Conservation (phyloP, 53 echinoderm and acorn worm genomes). For the Luidia sarsii region DNA sequence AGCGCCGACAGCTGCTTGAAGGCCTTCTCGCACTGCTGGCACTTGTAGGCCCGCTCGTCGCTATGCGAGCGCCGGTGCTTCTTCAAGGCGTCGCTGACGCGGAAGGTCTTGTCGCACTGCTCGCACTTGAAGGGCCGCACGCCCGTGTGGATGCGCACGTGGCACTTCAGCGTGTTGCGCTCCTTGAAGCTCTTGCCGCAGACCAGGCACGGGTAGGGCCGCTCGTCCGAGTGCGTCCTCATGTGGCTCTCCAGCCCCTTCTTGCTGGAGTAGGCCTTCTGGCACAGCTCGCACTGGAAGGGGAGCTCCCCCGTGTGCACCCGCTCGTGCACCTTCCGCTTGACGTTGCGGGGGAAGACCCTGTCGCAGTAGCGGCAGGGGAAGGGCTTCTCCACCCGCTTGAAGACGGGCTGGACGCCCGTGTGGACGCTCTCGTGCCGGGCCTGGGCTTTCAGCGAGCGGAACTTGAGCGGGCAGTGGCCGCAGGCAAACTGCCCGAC, state of each 20-base stretch:
- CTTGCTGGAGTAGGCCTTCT: conserved; percentile 44
- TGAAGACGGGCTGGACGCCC: conserved; percentile 36
- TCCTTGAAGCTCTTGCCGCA: conserved; percentile 51
- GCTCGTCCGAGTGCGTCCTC: conserved; percentile 47
- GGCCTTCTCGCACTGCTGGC: conserved; percentile 72
- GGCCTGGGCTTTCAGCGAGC: conserved; percentile 21
- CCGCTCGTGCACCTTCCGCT: conserved; percentile 36
- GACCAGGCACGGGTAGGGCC: conserved; percentile 26
- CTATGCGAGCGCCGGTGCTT: conserved; percentile 72
- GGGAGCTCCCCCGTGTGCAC: conserved; percentile 49
- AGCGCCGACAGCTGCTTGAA: conserved; percentile 56
- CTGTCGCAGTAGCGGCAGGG: conserved; percentile 36
- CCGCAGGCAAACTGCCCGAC: conserved; percentile 23
- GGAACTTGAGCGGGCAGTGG: conserved; percentile 39
- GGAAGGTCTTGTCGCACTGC: conserved; percentile 68
- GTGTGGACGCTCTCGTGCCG: conserved; percentile 43
- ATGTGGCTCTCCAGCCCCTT: conserved; percentile 50
- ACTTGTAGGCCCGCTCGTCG: conserved; percentile 74
- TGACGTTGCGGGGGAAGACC: conserved; percentile 34
- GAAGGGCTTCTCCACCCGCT: conserved; percentile 50
- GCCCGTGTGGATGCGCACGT: conserved; percentile 46
- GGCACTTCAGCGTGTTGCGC: conserved; percentile 46
- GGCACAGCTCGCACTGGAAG: conserved; percentile 34
- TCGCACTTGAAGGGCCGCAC: conserved; percentile 58
- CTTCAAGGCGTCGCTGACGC: conserved; percentile 47